phyloP scores from a whole-genome alignment of 2,797 vertebrate genomes.

The Ara ararauna region DNA sequence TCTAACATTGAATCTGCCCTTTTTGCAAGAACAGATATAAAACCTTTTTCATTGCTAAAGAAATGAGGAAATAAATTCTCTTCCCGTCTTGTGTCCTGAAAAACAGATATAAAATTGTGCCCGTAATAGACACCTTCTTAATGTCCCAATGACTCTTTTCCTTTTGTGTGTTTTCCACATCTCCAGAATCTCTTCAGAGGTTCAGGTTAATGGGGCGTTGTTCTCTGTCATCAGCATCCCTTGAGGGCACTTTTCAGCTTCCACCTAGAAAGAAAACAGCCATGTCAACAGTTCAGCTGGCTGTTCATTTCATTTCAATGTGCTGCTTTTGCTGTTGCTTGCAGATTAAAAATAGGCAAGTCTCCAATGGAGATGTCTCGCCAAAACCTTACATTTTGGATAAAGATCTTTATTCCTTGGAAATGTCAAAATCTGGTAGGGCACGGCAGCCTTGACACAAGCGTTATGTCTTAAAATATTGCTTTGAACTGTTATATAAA shows the following conservation, averaged over 20 bases:
- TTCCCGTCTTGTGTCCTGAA: neutral
- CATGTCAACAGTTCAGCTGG: conserved; percentile 56
- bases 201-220: conserved; percentile 45
- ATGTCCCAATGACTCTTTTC: conserved; percentile 5
- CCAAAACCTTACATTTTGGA: conserved; percentile 63
- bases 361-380: conserved; percentile 26
- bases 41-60: neutral
- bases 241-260: conserved; percentile 18
- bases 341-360: conserved; percentile 48
- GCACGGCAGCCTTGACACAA: conserved; percentile 61
- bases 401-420: conserved; percentile 61
- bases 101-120: conserved; percentile 9
- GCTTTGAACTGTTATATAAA: conserved; percentile 73
- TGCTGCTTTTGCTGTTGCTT: conserved; percentile 27
- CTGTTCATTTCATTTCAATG: conserved; percentile 65
- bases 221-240: conserved; percentile 22
- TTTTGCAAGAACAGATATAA: neutral
- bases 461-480: conserved; percentile 71
- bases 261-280: conserved; percentile 52
- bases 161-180: conserved; percentile 13
- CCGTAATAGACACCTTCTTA: neutral
- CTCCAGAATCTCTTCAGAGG: conserved; percentile 19
- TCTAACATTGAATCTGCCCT: neutral
- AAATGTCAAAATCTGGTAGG: conserved; percentile 72
- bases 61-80: conserved; percentile 21